These are phyloP conservation scores for Nothobranchius kuhntae DNA, from an alignment of 2,113 vertebrate genomes.

Conservation along the genomic window DNA sequence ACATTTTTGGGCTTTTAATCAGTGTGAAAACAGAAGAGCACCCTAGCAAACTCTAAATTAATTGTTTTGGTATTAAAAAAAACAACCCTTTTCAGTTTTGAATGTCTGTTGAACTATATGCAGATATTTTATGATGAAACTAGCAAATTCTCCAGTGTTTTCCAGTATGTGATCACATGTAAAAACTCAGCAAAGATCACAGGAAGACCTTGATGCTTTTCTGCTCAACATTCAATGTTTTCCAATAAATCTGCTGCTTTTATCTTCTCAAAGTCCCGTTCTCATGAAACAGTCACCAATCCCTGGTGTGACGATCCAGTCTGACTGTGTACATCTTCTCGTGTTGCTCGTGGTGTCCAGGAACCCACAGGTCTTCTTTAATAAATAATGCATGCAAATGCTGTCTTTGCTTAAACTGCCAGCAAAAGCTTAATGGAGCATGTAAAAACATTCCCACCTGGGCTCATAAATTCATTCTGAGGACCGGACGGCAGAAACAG, in stretches of 20 bases:
- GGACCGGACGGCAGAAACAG: conserved; percentile 12
- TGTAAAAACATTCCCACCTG: conserved; percentile 53
- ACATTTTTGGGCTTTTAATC: conserved; percentile 3
- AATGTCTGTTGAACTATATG: conserved; percentile 40
- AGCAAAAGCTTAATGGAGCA: conserved; percentile 62
- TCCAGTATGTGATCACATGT: conserved; percentile 25
- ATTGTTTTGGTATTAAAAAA: conserved; percentile 54
- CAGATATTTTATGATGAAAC: not conserved
- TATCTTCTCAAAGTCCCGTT: conserved; percentile 32
- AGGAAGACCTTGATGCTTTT: conserved; percentile 40
- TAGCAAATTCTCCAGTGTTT: conserved; percentile 40
- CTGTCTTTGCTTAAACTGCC: conserved; percentile 56
- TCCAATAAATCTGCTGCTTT: conserved; percentile 40
- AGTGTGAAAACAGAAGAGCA: conserved; percentile 20
- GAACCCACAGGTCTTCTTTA: conserved; percentile 37
- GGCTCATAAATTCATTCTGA: conserved; percentile 41
- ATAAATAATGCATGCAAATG: conserved; percentile 57
- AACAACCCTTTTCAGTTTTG: not conserved
- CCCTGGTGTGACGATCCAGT: conserved; percentile 54
- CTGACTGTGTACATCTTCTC: conserved; percentile 48
- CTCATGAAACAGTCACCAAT: conserved; percentile 50
- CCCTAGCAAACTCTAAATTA: conserved; percentile 36
- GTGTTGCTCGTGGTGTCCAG: conserved; percentile 40
- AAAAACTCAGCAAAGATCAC: conserved; percentile 59
- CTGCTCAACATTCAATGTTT: conserved; percentile 48